Base-by-base conservation (phyloP, 2,797 vertebrate genomes). In the Liparis tanakae region DNA sequence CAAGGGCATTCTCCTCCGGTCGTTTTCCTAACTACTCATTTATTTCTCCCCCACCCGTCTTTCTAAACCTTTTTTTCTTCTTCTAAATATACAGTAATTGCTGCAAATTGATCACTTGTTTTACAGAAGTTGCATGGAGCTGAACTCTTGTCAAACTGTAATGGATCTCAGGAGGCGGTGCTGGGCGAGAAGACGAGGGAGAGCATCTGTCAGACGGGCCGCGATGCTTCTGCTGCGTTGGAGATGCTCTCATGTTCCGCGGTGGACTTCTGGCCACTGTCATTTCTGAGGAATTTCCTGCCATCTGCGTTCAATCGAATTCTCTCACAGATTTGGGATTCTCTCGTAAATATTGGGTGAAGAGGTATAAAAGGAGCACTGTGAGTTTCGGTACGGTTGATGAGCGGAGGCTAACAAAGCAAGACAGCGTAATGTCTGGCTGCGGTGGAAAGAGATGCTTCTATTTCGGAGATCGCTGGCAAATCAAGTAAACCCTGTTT, bases 201-300 rank as follows among this genome's bases (percentile, higher is more conserved):
- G 94, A 93, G 90, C 91, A 91, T 94, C 92, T 94, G 92, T 95
- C 93, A 90, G 94, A 94, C 89, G 93, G 88, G 91, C 67, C 78
- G 93, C 86, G 90, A 93, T 91, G 91, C 86, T 86, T 90, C 94
- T 95, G 94, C 94, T 93, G 84, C 72, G 78, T 30, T 84, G 90
- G 92, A 96, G 94, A 96, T 95, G 92, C 95, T 96, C 95, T 95
- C 94, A 94, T 96, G 95, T 96, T 95, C 95, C 96, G 96, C 90
- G 96, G 97, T 96, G 94, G 92, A 93, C 94, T 96, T 96, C 96
- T 96, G 96, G 95, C 96, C 95, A 95, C 95, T 97, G 96, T 97
- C 96, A 98, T 97, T 97, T 97, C 94, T 91, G 91, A 96, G 96
- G 97, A 96, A 98, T 98, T 97, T 98, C 96, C 97, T 97, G 96